Percentiles rank a stretch among this genome's conserved stretches.
Evolutionary conservation across 2,888 invertebrate species (phyloP).

Genomic region (Pimpla rufipes): DNA sequence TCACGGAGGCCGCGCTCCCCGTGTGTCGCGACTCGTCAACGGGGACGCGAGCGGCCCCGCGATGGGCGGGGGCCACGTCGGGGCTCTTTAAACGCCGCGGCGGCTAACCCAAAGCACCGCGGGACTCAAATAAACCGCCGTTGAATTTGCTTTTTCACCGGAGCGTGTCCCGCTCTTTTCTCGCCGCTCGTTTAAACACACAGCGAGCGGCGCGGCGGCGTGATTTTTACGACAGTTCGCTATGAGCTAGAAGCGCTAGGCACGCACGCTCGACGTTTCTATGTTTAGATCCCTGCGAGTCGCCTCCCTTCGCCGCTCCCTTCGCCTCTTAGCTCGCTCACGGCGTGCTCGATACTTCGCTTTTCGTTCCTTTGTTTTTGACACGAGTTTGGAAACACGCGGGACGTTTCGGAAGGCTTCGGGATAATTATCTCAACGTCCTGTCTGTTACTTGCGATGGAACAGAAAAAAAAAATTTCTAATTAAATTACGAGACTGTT

Average conservation of each 20-base stretch:
- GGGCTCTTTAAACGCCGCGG: conserved; percentile 49
- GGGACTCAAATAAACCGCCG: conserved; percentile 59
- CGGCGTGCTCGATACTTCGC: conserved; percentile 22
- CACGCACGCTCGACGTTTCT: conserved; percentile 39
- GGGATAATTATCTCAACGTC: background rate
- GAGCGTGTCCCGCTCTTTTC: conserved; percentile 24
- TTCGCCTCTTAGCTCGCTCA: background rate
- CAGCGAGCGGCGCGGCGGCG: background rate
- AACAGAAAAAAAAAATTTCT: background rate
- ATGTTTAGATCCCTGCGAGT: conserved; percentile 31
- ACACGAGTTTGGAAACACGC: background rate
- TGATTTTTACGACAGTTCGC: conserved; percentile 13
- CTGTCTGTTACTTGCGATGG: background rate
- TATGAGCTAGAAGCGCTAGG: conserved; percentile 35
- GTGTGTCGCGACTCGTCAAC: conserved; percentile 30
- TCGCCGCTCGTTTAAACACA: conserved; percentile 5
- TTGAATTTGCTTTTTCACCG: conserved; percentile 54
- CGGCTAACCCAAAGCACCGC: conserved; percentile 34
- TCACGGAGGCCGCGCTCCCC: conserved; percentile 44
- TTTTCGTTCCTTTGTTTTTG: background rate
- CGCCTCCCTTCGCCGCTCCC: background rate
- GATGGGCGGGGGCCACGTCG: conserved; percentile 44
- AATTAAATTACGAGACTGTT: background rate
- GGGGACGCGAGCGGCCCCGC: conserved; percentile 23
- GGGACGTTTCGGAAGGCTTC: background rate